Percentiles rank a stretch among this genome's conserved stretches.
Evolutionary conservation across 2,797 vertebrate genomes (phyloP).

Genomic region (Tapera naevia): DNA sequence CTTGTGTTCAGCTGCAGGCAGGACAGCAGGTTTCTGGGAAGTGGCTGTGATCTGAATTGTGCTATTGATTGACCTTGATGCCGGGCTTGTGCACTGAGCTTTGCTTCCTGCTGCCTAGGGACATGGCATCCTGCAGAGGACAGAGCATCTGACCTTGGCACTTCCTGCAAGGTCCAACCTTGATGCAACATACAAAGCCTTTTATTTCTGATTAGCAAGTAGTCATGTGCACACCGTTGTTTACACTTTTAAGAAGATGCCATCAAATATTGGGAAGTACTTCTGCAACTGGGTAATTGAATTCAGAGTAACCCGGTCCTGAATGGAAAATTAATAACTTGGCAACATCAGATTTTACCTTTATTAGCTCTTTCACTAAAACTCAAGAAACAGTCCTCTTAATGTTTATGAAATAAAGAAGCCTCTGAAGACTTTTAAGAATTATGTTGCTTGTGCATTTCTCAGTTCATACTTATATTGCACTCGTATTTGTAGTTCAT

Average conservation of each 20-base stretch:
- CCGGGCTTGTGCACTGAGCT: rapidly evolving
- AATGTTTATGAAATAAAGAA: neutral
- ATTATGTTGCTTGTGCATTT: neutral
- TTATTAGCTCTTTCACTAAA: neutral
- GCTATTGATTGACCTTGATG: neutral
- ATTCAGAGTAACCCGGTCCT: conserved; percentile 18
- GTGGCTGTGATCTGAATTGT: rapidly evolving
- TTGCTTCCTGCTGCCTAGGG: neutral
- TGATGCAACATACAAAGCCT: neutral
- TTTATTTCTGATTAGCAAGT: neutral
- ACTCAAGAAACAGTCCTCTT: neutral
- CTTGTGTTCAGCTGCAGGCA: neutral
- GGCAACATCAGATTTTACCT: neutral
- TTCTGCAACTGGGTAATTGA: conserved; percentile 5
- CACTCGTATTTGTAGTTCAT: neutral
- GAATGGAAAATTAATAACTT: conserved; percentile 38
- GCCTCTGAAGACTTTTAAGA: neutral
- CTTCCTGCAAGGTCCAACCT: rapidly evolving
- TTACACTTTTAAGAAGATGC: neutral
- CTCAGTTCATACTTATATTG: neutral
- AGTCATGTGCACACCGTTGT: neutral
- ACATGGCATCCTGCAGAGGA: neutral
- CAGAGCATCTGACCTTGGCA: neutral
- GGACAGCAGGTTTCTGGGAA: neutral
- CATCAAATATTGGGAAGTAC: conserved; percentile 4